Percentiles rank a stretch among this genome's conserved stretches.
Conservation (phyloP, 2,113 vertebrate species). For the Pedionomus torquatus region DNA sequence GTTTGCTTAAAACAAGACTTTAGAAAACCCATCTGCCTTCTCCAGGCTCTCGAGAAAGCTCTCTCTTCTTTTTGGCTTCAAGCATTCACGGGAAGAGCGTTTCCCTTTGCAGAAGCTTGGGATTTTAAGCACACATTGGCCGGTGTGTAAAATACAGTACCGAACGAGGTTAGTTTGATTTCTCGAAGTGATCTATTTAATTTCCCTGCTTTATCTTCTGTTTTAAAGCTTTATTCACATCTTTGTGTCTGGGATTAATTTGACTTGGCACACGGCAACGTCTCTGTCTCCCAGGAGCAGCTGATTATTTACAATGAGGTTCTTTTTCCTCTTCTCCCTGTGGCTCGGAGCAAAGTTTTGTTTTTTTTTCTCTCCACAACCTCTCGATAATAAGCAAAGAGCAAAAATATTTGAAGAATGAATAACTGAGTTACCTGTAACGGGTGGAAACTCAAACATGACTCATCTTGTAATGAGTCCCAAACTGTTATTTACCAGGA, state of each 20-base stretch:
- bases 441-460: background rate
- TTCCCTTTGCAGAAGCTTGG: background rate
- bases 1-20: background rate
- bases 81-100: background rate
- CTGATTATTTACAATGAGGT: slow-evolving; percentile 55
- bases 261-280: slow-evolving; percentile 40
- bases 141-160: background rate
- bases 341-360: background rate
- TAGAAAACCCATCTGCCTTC: background rate
- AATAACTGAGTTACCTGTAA: slow-evolving; percentile 1
- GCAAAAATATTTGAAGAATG: background rate
- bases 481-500: background rate
- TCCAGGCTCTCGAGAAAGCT: background rate
- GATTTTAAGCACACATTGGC: background rate
- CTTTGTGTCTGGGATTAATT: slow-evolving; percentile 59
- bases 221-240: slow-evolving; percentile 23
- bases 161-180: background rate
- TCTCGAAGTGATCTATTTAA: slow-evolving; percentile 24
- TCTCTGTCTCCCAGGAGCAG: slow-evolving; percentile 51
- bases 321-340: background rate
- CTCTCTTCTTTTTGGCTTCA: background rate
- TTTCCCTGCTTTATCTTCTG: slow-evolving; percentile 12
- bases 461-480: background rate
- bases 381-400: background rate
- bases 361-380: background rate